phyloP scores from a whole-genome alignment of 2,888 invertebrate genomes.

The Hyalella azteca region DNA sequence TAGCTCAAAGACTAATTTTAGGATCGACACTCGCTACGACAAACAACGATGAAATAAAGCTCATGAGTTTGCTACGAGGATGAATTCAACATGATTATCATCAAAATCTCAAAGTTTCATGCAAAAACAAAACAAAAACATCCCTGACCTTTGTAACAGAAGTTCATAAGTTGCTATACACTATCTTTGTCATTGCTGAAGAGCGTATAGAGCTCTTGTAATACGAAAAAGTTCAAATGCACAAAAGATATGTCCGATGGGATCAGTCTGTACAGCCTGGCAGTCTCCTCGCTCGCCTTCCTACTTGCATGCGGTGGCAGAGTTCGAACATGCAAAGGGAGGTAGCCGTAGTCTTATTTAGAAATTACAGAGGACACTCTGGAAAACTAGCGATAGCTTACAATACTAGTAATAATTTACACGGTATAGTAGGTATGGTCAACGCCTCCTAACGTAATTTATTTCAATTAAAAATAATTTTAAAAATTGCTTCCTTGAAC shows the following conservation, averaged over 20 bases:
- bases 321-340: conserved; percentile 32
- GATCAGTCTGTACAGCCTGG: conserved; percentile 34
- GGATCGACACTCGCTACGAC: conserved; percentile 20
- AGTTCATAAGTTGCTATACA: conserved; percentile 35
- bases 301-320: background rate
- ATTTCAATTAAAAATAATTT: background rate
- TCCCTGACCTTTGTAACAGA: conserved; percentile 37
- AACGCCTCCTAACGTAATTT: background rate
- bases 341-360: conserved; percentile 13
- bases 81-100: conserved; percentile 34
- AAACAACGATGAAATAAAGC: conserved; percentile 28
- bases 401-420: conserved; percentile 31
- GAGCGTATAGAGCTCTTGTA: conserved; percentile 8
- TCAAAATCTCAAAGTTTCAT: conserved; percentile 37
- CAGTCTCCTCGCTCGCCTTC: conserved; percentile 28
- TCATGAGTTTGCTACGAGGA: conserved; percentile 24
- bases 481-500: background rate
- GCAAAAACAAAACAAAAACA: conserved; percentile 37
- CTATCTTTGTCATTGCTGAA: conserved; percentile 36
- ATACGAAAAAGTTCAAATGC: conserved; percentile 33
- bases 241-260: conserved; percentile 36
- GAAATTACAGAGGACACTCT: conserved; percentile 36
- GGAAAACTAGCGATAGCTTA: conserved; percentile 32
- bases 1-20: conserved; percentile 16
- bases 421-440: conserved; percentile 37